These are phyloP conservation scores for Leiothrix lutea DNA, from an alignment of 2,113 vertebrate genomes.

Conservation along the genomic window DNA sequence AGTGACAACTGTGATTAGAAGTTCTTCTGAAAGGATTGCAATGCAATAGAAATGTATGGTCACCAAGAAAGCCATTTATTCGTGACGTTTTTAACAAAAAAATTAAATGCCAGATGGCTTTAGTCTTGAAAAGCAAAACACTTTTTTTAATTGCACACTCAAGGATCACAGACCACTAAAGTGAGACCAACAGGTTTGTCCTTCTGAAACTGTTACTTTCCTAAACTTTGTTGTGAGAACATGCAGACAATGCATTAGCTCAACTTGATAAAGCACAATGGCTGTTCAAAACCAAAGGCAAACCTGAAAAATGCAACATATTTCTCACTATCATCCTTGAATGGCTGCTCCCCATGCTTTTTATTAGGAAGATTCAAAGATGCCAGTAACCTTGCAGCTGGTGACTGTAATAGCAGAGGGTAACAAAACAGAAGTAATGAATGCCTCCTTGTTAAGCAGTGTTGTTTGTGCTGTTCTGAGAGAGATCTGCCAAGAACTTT, in stretches of 20 bases:
- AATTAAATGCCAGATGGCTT: not conserved
- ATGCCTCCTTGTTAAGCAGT: constrained; percentile 45
- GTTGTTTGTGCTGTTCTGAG: not conserved
- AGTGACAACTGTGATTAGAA: not conserved
- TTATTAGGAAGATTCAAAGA: not conserved
- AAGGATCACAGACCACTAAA: not conserved
- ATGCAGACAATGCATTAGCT: not conserved
- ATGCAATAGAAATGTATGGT: not conserved
- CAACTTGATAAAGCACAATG: not conserved
- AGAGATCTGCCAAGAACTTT: constrained; percentile 30
- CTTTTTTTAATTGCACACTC: not conserved
- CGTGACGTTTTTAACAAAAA: not conserved
- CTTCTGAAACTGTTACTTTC: not conserved
- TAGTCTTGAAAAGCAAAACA: not conserved
- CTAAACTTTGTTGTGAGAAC: not conserved
- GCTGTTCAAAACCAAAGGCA: not conserved
- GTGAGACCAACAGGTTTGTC: not conserved
- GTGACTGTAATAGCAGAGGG: not conserved
- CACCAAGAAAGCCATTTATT: not conserved
- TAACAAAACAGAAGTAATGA: constrained; percentile 24
- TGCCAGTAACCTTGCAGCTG: not conserved
- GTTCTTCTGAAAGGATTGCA: not conserved
- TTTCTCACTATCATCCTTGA: not conserved
- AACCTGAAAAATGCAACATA: not conserved
- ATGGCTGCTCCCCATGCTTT: not conserved